Evolutionary conservation across 1,140 invertebrate species (phyloP), one percentile per base, ranked within the genome.

Genomic region (Rhagoletis pomonella): DNA sequence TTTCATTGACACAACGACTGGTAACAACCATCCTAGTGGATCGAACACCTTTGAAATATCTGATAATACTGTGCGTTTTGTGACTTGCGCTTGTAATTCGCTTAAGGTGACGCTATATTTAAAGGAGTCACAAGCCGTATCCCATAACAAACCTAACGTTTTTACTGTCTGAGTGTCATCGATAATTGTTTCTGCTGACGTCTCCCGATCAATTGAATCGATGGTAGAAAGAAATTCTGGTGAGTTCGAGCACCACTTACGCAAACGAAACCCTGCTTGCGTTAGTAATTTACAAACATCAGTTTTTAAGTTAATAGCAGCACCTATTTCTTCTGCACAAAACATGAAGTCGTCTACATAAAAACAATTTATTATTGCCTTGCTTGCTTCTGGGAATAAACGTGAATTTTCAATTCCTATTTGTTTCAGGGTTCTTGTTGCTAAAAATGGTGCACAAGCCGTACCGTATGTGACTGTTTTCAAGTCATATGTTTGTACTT

Each of bases 21-120:
- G 93, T 3, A 90, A 88, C 10, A 93, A 86, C 88, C 90, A 92
- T 39, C 93, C 93, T 10, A 92, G 69, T 17, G 90, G 90, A 86
- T 93, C 91, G 81, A 90, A 93, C 6, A 93, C 89, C 81, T 89
- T 88, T 10, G 91, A 89, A 1, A 93, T 89, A 62, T 90, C 88
- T 12, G 92, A 93, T 77, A 94, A 85, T 10, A 94, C 89, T 29
- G 10, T 86, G 58, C 92, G 88, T 89, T 93, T 94, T n/a, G 91
- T 94, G 69, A 81, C 58, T 85, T 47, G 9, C 5, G 17, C 3
- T n/a, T 47, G 39, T 7, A 64, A n/a, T 42, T 88, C 10, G n/a
- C 2, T 58, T 19, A 44, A 55, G 5, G 19, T 10, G 14, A 87
- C 73, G 4, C 59, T 87, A 64, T 84, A 87, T 47, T 10, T 44